phyloP scores from a whole-genome alignment of 2,888 invertebrate species.

The Meghimatium bilineatum region DNA sequence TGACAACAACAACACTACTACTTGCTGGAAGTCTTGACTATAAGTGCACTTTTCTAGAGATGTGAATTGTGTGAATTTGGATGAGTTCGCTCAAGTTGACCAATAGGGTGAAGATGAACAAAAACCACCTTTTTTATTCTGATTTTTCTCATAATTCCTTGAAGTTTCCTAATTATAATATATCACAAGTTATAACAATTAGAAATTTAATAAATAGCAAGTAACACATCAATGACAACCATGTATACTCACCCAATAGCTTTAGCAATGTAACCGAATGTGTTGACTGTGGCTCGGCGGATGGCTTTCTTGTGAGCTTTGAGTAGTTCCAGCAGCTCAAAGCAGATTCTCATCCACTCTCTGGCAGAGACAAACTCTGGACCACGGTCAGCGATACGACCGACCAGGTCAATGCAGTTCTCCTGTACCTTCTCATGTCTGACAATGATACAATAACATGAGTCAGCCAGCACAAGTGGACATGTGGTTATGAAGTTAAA shows the following conservation, averaged over 20 bases:
- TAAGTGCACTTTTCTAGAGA: no score
- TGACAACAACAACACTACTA: no score
- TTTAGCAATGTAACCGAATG: conserved; percentile 99
- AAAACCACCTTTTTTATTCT: no score
- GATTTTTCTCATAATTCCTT: no score
- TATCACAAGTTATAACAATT: no score
- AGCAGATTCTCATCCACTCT: conserved; percentile 99
- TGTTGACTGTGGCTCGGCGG: conserved; percentile 98
- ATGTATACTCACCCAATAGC: conserved; percentile 87
- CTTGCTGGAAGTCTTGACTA: no score
- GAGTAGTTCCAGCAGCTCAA: conserved; percentile 94
- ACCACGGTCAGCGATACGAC: conserved; percentile 98
- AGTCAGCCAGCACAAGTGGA: conserved; percentile 12
- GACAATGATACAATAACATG: conserved; percentile 51
- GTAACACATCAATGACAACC: background rate
- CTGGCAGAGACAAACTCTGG: conserved; percentile 98
- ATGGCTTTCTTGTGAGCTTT: conserved; percentile 99
- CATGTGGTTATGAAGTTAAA: no score
- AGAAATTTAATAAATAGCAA: no score
- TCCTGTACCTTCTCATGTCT: conserved; percentile 93
- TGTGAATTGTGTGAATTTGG: no score
- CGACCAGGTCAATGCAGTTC: conserved; percentile 99
- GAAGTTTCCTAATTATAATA: no score
- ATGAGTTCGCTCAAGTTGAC: no score
- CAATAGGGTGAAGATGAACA: no score